Evolutionary conservation across 1,140 invertebrate genomes (phyloP).

Genomic region (Yoshiicerus persimilis): DNA sequence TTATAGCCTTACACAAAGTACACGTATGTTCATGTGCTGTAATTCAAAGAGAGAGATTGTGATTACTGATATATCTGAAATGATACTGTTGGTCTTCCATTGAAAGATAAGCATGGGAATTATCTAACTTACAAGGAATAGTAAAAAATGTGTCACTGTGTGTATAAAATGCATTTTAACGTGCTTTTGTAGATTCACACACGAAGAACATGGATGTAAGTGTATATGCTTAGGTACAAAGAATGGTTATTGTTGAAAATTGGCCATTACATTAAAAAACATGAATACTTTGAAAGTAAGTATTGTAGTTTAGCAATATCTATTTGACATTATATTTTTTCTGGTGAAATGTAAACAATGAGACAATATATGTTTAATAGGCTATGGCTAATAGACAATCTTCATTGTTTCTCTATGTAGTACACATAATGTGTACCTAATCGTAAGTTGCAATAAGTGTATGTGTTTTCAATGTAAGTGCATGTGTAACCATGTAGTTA

Average conservation of each 20-base stretch:
- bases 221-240: too few relatives aligned
- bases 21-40: too few relatives aligned
- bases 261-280: background rate
- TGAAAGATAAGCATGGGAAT: background rate
- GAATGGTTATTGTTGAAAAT: background rate
- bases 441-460: background rate
- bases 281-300: background rate
- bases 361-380: too few relatives aligned
- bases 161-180: background rate
- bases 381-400: background rate
- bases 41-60: background rate
- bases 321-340: background rate
- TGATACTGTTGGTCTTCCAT: background rate
- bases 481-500: background rate
- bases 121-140: background rate
- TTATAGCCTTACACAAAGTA: too few relatives aligned
- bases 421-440: background rate
- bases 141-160: background rate
- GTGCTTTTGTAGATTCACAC: background rate
- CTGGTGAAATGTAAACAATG: background rate
- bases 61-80: background rate
- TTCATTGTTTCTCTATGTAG: background rate
- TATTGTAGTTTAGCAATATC: background rate
- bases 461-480: background rate
- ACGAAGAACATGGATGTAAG: background rate